A percentile compares a stretch with the other conserved stretches of the same genome.
These are phyloP conservation scores for Aphrophora alni DNA, from an alignment of 2,888 invertebrate species.

Conservation along the genomic window DNA sequence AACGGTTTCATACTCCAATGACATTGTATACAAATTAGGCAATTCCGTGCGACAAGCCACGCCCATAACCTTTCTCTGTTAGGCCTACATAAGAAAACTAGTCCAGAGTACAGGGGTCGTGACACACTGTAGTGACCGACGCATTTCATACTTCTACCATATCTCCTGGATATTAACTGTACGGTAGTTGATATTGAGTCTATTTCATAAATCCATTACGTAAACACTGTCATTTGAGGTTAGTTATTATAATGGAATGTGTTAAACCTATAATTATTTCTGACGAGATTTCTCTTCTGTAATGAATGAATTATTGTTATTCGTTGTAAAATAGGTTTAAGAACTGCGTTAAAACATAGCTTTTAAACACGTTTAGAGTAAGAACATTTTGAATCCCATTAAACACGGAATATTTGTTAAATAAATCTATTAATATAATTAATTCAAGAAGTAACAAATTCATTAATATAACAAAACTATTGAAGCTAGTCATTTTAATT, in stretches of 20 bases:
- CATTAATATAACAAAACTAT: too few species aligned
- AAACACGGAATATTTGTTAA: too few species aligned
- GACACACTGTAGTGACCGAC: background rate
- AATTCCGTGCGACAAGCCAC: background rate
- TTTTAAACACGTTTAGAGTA: too few species aligned
- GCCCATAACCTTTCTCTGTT: constrained; percentile 9
- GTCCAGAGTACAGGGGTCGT: background rate
- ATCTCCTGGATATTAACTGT: background rate
- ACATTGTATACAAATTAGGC: constrained; percentile 4
- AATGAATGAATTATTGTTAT: too few species aligned
- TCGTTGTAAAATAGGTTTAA: too few species aligned
- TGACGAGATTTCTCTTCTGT: too few species aligned
- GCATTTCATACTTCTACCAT: background rate
- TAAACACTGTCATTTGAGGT: background rate
- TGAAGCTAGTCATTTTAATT: too few species aligned
- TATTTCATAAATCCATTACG: background rate
- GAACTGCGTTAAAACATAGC: too few species aligned
- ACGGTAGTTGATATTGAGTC: background rate
- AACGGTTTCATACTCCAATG: background rate
- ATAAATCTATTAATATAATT: too few species aligned
- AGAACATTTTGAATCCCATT: too few species aligned
- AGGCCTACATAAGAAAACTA: background rate
- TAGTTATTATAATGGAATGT: background rate
- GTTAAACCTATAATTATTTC: background rate
- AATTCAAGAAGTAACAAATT: too few species aligned